Evolutionary conservation across 1,140 invertebrate genomes (phyloP).

Genomic region (Tetragnatha versicolor): DNA sequence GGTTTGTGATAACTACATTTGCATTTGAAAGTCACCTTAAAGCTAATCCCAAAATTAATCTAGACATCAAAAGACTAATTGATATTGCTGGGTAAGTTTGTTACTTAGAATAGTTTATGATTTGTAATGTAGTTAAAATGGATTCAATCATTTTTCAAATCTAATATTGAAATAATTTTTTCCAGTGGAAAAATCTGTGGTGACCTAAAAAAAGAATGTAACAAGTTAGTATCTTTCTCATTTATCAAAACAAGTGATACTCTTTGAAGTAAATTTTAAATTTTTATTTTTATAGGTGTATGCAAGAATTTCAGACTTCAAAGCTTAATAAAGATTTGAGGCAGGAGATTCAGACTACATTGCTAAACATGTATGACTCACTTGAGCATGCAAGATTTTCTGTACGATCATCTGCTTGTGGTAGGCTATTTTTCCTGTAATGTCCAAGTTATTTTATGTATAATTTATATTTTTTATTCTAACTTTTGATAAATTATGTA

Average conservation of each 20-base stretch:
- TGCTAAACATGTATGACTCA: not conserved
- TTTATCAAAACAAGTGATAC: not conserved
- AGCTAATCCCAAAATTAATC: not conserved
- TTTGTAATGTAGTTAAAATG: not conserved
- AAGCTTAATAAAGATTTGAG: slow-evolving; percentile 21
- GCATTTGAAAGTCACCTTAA: slow-evolving; percentile 61
- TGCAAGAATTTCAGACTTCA: slow-evolving; percentile 7
- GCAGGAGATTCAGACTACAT: not conserved
- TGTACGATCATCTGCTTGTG: slow-evolving; percentile 72
- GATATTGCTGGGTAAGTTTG: slow-evolving; percentile 22
- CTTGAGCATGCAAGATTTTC: slow-evolving; percentile 62
- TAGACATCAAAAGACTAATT: slow-evolving; percentile 7
- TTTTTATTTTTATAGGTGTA: slow-evolving; percentile 6
- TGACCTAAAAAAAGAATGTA: slow-evolving; percentile 27
- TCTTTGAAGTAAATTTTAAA: not conserved
- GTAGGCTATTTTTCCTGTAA: too few species aligned
- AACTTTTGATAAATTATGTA: too few species aligned
- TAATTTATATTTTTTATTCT: too few species aligned
- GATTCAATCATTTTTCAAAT: not conserved
- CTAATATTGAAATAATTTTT: not conserved
- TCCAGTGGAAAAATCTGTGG: slow-evolving; percentile 16
- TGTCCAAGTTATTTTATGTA: too few species aligned
- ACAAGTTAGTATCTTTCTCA: slow-evolving; percentile 6
- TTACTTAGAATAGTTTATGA: not conserved
- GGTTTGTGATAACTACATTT: slow-evolving; percentile 70